A percentile compares a stretch with the other conserved stretches of the same genome.
phyloP scores from a whole-genome alignment of 1,140 invertebrate genomes.

The Gyrodactylus bullatarudis region DNA sequence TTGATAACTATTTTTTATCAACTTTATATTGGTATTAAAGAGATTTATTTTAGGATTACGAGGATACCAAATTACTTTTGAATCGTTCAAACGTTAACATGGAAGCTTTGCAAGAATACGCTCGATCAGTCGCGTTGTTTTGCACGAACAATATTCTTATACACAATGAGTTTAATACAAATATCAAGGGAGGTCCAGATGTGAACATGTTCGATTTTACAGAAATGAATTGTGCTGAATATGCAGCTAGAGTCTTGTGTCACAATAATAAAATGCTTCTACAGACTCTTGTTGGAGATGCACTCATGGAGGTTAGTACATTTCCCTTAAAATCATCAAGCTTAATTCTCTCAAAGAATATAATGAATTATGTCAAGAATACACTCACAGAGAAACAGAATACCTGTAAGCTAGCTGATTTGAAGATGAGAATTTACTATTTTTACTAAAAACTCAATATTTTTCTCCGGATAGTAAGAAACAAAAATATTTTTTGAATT shows the following conservation, averaged over 20 bases:
- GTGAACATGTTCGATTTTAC: constrained; percentile 99
- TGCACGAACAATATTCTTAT: constrained; percentile 63
- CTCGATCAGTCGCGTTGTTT: constrained; percentile 68
- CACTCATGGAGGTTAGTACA: constrained; percentile 41
- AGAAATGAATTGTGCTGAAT: constrained; percentile 83
- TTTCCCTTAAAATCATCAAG: constrained; percentile 5
- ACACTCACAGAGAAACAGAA: no score
- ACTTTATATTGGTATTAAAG: no score
- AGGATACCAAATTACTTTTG: constrained; percentile 52
- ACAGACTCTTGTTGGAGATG: constrained; percentile 65
- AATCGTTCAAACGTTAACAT: constrained; percentile 58
- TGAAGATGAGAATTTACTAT: no score
- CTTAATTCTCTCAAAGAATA: no score
- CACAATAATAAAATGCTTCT: constrained; percentile 40
- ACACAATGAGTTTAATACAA: constrained; percentile 65
- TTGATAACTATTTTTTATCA: no score
- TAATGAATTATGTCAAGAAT: no score
- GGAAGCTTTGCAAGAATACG: constrained; percentile 40
- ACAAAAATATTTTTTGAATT: no score
- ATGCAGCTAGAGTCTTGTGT: constrained; percentile 44
- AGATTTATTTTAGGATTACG: constrained; percentile 51
- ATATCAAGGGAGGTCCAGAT: constrained; percentile 83
- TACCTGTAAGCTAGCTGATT: no score
- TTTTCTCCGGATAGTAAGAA: no score
- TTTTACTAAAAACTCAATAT: no score